Evolutionary conservation across 2,113 vertebrate species (phyloP), one percentile per base, ranked within the genome.

Genomic region (Paracanthobrama guichenoti): DNA sequence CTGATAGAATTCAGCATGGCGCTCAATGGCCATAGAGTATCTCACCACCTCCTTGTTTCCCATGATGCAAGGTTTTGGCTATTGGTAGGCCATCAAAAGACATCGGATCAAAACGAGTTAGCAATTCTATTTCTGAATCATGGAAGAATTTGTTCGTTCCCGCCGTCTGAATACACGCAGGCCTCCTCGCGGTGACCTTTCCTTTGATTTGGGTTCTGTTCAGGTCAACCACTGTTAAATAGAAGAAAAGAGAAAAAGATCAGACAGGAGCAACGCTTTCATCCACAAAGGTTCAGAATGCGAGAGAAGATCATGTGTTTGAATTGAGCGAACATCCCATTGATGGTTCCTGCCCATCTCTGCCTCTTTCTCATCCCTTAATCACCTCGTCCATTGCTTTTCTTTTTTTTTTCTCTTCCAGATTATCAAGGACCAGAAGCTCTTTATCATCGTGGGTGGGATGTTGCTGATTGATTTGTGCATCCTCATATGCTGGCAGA

Each of bases 361-460:
- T 16, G 13, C 13, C 57, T 74, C 57, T 81, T 66, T 81, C 83
- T 60, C 74, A 72, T 44, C 57, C 18, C 28, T 59, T 80, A 77
- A 84, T 80, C 64, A 42, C 46, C 80, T 53, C 72, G 80, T 39
- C 83, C 28, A 48, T 85, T 62, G 42, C 69, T 62, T 78, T 28
- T 79, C 82, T 31, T 12, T 87, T 55, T 85, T n/a, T 84, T 67
- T 87, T 74, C 88, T 22, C 87, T 85, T 92, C 84, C 94, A 99
- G 98, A 99, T 99, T 93, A 99, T 99, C 93, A 99, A 99, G 94
- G 98, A 99, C 94, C 98, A 99, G 94, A 99, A 99, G 91, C 92
- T 99, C 92, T 92, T 99, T 87, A 97, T 98, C 90, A 99, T 99
- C 46, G 98, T 99, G 59, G 98, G 98, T 66, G 98, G 97, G 91